Conservation (phyloP, 2,113 vertebrate genomes). For the Eurystomus gularis region DNA sequence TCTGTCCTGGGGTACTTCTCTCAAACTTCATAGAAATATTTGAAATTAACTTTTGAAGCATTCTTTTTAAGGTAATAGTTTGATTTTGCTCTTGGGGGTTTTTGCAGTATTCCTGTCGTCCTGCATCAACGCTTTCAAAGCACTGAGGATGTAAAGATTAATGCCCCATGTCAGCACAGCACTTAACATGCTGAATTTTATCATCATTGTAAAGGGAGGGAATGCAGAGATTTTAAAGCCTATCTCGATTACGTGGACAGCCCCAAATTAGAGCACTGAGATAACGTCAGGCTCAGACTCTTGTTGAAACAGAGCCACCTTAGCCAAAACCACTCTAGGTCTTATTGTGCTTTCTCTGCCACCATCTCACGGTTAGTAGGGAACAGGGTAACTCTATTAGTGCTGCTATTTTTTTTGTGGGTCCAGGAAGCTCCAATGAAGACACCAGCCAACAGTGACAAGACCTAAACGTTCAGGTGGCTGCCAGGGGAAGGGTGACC, state of each 20-base stretch:
- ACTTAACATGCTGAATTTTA: background rate
- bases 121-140: background rate
- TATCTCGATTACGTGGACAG: background rate
- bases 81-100: background rate
- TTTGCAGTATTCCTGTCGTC: background rate
- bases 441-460: background rate
- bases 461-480: background rate
- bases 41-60: background rate
- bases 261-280: background rate
- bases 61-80: background rate
- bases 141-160: background rate
- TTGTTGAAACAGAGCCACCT: background rate
- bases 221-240: background rate
- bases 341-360: background rate
- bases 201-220: background rate
- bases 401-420: background rate
- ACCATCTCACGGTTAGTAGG: background rate
- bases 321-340: background rate
- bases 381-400: background rate
- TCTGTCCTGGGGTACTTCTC: background rate
- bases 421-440: background rate
- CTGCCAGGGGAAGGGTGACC: background rate
- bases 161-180: background rate
- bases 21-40: background rate
- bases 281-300: background rate